These are phyloP conservation scores for Aphelinus certus DNA, from an alignment of 1,140 invertebrate genomes.

Conservation along the genomic window DNA sequence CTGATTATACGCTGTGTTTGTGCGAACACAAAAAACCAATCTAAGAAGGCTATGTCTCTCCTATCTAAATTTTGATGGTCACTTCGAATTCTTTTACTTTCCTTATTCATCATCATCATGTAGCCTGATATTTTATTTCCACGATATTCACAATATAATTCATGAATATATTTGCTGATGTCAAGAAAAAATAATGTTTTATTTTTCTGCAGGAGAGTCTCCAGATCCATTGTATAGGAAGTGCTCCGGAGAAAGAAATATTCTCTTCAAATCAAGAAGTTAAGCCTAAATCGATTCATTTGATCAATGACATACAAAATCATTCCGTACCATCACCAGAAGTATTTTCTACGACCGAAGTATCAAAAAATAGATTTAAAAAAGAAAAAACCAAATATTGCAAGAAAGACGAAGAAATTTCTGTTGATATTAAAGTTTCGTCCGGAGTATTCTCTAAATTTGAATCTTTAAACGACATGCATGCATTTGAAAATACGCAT, in stretches of 20 bases:
- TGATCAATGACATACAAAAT: slow-evolving; percentile 6
- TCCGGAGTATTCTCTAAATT: not conserved
- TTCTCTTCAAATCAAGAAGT: slow-evolving; percentile 14
- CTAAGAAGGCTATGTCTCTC: no score
- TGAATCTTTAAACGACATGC: slow-evolving; percentile 1
- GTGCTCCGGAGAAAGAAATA: slow-evolving; percentile 10
- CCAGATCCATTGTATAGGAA: not conserved
- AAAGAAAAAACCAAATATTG: not conserved
- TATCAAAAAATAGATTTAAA: not conserved
- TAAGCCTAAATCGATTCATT: slow-evolving; percentile 30
- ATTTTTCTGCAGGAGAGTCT: slow-evolving; percentile 22
- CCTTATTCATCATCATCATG: no score
- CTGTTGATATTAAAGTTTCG: not conserved
- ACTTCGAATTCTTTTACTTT: no score
- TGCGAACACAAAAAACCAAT: no score
- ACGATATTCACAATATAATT: not conserved
- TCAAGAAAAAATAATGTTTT: not conserved
- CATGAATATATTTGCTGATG: not conserved
- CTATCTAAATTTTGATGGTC: no score
- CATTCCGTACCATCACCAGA: slow-evolving; percentile 20
- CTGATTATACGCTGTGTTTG: no score
- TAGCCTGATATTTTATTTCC: not conserved
- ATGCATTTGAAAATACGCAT: not conserved
- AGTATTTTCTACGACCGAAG: slow-evolving; percentile 14
- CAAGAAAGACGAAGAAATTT: not conserved